Percentiles rank a stretch among this genome's conserved stretches.
These are phyloP conservation scores for Enteromius treurensis DNA, from an alignment of 2,797 vertebrate species.

Conservation along the genomic window DNA sequence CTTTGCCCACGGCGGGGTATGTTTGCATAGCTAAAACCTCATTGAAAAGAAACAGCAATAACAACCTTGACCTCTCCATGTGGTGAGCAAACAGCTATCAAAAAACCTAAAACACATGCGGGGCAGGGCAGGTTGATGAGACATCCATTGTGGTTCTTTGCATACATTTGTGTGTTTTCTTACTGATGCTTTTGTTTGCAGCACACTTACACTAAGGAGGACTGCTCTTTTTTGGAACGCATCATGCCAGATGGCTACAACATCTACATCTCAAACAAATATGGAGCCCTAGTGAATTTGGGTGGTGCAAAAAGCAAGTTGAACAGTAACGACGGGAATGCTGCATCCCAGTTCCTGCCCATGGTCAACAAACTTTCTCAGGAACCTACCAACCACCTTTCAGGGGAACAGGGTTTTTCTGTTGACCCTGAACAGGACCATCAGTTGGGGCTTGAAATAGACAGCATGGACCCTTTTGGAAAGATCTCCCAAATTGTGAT, in stretches of 20 bases:
- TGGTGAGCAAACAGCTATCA: constrained; percentile 70
- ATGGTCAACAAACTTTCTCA: constrained; percentile 77
- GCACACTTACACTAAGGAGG: constrained; percentile 80
- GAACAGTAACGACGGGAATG: constrained; percentile 74
- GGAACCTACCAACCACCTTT: constrained; percentile 50
- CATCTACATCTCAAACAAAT: constrained; percentile 82
- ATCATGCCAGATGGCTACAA: constrained; percentile 88
- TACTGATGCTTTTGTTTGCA: constrained; percentile 56
- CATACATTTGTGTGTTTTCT: neutral
- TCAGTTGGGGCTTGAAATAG: constrained; percentile 57
- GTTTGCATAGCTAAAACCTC: constrained; percentile 77
- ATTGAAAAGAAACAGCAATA: constrained; percentile 75
- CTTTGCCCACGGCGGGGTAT: constrained; percentile 75
- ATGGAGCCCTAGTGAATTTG: constrained; percentile 82
- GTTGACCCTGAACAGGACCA: constrained; percentile 47
- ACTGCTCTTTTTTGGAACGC: constrained; percentile 90
- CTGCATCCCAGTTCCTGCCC: constrained; percentile 89
- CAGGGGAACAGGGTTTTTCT: constrained; percentile 54
- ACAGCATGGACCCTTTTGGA: constrained; percentile 87
- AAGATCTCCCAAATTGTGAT: constrained; percentile 81
- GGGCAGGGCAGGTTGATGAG: neutral
- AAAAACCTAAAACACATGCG: constrained; percentile 65
- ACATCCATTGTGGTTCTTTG: neutral
- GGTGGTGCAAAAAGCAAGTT: constrained; percentile 81
- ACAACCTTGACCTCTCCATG: constrained; percentile 77